A percentile compares a stretch with the other conserved stretches of the same genome.
Evolutionary conservation across 2,797 vertebrate species (phyloP).

Genomic region (Betta splendens): DNA sequence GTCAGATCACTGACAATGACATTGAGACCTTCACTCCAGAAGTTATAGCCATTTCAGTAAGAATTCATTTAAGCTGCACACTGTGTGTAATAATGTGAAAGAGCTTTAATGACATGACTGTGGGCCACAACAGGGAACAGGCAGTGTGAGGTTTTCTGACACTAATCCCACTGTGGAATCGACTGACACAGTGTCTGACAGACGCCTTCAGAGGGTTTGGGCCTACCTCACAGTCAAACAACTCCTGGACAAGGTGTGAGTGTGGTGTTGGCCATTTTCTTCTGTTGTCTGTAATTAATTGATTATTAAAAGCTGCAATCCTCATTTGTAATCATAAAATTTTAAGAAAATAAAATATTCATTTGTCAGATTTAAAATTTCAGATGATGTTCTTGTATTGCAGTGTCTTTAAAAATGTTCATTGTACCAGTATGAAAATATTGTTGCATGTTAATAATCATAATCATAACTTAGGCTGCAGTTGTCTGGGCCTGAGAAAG

Average conservation of each 20-base stretch:
- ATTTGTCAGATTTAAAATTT: no score
- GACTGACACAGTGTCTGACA: slow-evolving; percentile 34
- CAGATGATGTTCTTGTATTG: no score
- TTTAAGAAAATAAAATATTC: no score
- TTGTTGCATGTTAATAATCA: no score
- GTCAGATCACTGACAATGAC: slow-evolving; percentile 75
- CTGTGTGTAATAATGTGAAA: neutral
- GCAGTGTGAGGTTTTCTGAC: slow-evolving; percentile 55
- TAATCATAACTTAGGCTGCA: no score
- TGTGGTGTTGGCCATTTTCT: neutral
- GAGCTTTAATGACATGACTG: neutral
- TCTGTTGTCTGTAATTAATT: no score
- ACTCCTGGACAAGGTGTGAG: slow-evolving; percentile 81
- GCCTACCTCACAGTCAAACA: slow-evolving; percentile 86
- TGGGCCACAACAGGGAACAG: slow-evolving; percentile 52
- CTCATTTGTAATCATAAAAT: no score
- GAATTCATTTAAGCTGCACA: neutral
- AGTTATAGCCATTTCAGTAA: slow-evolving; percentile 79
- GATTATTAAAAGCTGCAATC: no score
- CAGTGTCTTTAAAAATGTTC: no score
- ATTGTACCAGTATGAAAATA: no score
- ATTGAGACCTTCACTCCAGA: slow-evolving; percentile 69
- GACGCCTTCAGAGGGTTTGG: slow-evolving; percentile 80
- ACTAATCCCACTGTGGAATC: slow-evolving; percentile 12
- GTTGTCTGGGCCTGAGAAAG: slow-evolving; percentile 63